phyloP scores from a whole-genome alignment of 1,140 invertebrate species.

The Phocides pigmalion region DNA sequence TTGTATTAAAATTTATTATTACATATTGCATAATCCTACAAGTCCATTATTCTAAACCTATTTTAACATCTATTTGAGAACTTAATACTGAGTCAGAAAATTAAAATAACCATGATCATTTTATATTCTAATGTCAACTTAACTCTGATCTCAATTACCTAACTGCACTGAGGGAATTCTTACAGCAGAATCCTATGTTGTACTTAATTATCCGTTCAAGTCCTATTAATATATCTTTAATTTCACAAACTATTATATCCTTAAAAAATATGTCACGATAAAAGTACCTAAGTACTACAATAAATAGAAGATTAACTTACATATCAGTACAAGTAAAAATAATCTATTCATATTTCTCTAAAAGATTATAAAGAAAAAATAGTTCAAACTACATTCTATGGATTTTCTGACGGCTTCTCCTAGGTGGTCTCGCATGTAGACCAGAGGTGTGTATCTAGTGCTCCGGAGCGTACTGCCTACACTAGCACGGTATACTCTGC shows the following conservation, averaged over 20 bases:
- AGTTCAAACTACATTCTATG: slow-evolving; percentile 70
- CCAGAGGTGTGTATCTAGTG: slow-evolving; percentile 79
- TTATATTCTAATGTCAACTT: slow-evolving; percentile 59
- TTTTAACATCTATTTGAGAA: slow-evolving; percentile 75
- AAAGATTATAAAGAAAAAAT: slow-evolving; percentile 49
- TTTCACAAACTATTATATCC: slow-evolving; percentile 67
- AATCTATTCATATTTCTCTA: slow-evolving; percentile 72
- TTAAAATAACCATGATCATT: slow-evolving; percentile 63
- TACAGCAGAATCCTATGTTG: slow-evolving; percentile 77
- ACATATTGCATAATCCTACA: slow-evolving; percentile 67
- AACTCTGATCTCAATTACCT: slow-evolving; percentile 57
- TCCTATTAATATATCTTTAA: slow-evolving; percentile 55
- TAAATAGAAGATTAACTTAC: slow-evolving; percentile 80
- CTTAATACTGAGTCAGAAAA: slow-evolving; percentile 78
- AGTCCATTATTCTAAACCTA: slow-evolving; percentile 64
- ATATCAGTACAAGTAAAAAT: slow-evolving; percentile 79
- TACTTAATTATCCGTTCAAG: slow-evolving; percentile 74
- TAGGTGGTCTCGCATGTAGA: slow-evolving; percentile 78
- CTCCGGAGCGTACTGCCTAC: slow-evolving; percentile 83
- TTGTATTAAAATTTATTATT: slow-evolving; percentile 56
- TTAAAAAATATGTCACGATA: slow-evolving; percentile 75
- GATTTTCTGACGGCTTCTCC: slow-evolving; percentile 80
- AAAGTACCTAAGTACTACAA: slow-evolving; percentile 82
- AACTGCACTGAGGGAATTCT: slow-evolving; percentile 65
- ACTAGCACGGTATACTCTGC: slow-evolving; percentile 81